A percentile compares a stretch with the other conserved stretches of the same genome.
These are phyloP conservation scores for Caenorhabditis sinica DNA, from an alignment of 2,888 invertebrate species.

Conservation along the genomic window DNA sequence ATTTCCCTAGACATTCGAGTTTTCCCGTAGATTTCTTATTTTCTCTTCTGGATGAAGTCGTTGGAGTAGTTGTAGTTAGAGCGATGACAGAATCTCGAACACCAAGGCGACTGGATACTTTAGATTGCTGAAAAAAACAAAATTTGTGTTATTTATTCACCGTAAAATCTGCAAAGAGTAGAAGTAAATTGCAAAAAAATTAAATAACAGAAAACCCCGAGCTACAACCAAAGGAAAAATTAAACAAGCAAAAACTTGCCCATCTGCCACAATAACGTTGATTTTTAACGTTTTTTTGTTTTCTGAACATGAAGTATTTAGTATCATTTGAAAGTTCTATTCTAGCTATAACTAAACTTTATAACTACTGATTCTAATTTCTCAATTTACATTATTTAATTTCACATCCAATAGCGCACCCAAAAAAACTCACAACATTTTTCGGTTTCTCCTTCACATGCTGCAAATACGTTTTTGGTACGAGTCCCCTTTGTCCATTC, in stretches of 20 bases:
- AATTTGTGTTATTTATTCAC: neutral
- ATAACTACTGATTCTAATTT: no score
- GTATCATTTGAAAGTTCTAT: neutral
- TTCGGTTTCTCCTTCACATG: conserved; percentile 55
- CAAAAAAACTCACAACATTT: neutral
- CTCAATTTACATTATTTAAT: no score
- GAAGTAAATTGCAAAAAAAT: neutral
- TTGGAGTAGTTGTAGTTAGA: conserved; percentile 20
- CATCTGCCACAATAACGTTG: neutral
- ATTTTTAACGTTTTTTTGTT: conserved; percentile 1
- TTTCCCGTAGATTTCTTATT: conserved; percentile 15
- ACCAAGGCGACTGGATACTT: conserved; percentile 44
- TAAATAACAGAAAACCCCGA: neutral
- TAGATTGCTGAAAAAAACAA: conserved; percentile 34
- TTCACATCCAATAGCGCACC: neutral
- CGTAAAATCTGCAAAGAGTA: neutral
- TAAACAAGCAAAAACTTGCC: neutral
- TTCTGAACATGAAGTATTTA: neutral
- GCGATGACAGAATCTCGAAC: conserved; percentile 60
- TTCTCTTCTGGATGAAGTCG: conserved; percentile 10
- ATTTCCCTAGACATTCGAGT: conserved; percentile 67
- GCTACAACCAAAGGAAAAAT: conserved; percentile 12
- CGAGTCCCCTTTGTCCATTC: conserved; percentile 68
- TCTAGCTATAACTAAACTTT: neutral
- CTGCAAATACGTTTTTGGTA: conserved; percentile 72